Base-by-base conservation (phyloP, 2,797 vertebrate species). In the Denticeps clupeoides region DNA sequence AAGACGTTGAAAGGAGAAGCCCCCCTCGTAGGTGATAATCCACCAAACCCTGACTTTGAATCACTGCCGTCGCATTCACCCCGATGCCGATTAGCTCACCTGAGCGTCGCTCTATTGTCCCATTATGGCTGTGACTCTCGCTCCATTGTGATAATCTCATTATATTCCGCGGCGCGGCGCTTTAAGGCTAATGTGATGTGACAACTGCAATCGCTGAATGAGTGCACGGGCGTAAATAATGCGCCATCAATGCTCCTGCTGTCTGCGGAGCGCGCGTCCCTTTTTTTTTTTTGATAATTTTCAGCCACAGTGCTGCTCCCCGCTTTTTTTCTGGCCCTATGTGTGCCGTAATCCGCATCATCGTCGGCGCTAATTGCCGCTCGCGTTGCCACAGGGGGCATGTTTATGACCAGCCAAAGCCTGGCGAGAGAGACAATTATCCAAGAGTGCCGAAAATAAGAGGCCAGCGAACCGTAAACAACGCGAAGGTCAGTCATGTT, bases 111-210 rank as follows among this genome's bases (percentile, higher is more conserved):
- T 35, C 38, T 35, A 35, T 18, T 16, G 16, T 47, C 49, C 47
- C 40, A 53, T 56, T 44, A 51, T 38, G 31, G 51, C 57, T 51
- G 32, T 29, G 13, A 50, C 47, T 50, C 47, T 49, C 49, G 38
- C n/a, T 15, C 49, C 49, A 45, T 41, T 60, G 57, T 57, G 45
- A 55, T 64, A 60, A 57, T 57, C 53, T 57, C 51, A 57, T 64
- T 54, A 57, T 53, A 48, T 60, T 51, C 49, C 25, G 35, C 41
- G 27, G 49, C 33, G 5, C 32, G 33, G 24, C 10, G 41, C 49
- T 46, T 8, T 9, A 19, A 35, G 41, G 47, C 22, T 45, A 60
- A 60, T 49, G 28, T 42, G 44, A 55, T 48, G 47, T 47, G 52
- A 32, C 43, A 45, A 38, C 22, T 22, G 18, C 33, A 27, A 40